These are phyloP conservation scores for Rattus norvegicus DNA, from an alignment of 2,113 vertebrate species.

Conservation along the genomic window GRCr8 NC_086039.1:106118501-106119000, in stretches of 20 bases:
- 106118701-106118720: background rate
- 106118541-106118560: background rate
- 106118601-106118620: background rate
- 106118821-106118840: constrained; percentile 55
- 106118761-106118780: background rate
- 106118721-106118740: constrained; percentile 42
- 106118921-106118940: constrained; percentile 34
- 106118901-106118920: constrained; percentile 62
- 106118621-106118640: background rate
- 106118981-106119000: constrained; percentile 59
- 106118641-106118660: background rate
- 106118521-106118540: background rate
- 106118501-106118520: background rate
- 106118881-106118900: constrained; percentile 64
- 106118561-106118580: background rate
- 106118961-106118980: constrained; percentile 57
- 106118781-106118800: constrained; percentile 41
- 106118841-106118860: constrained; percentile 76
- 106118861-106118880: constrained; percentile 76
- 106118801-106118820: constrained; percentile 52
- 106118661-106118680: background rate
- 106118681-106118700: constrained; percentile 1
- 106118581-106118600: background rate
- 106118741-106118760: constrained; percentile 39
- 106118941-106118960: constrained; percentile 1